Conservation (phyloP, 1,140 invertebrate species). For the Vanessa tameamea region DNA sequence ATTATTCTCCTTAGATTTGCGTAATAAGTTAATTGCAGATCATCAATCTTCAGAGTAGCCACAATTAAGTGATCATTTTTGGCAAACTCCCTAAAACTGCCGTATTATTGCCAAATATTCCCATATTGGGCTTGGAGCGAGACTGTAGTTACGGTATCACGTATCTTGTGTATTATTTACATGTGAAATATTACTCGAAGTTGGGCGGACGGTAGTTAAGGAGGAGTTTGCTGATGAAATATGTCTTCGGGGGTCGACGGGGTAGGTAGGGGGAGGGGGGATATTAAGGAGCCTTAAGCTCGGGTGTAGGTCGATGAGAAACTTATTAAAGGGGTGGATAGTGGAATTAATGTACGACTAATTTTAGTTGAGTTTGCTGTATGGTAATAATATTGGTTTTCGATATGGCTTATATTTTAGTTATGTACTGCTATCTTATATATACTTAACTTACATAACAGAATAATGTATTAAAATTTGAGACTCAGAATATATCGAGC, state of each 20-base stretch:
- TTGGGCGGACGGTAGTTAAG: slow-evolving; percentile 65
- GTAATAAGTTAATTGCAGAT: background rate
- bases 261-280: slow-evolving; percentile 33
- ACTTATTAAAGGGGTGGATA: slow-evolving; percentile 59
- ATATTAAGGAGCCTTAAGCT: slow-evolving; percentile 74
- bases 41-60: slow-evolving; percentile 14
- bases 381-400: slow-evolving; percentile 15
- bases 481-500: too few species aligned
- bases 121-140: slow-evolving; percentile 31
- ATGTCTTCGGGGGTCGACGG: slow-evolving; percentile 65
- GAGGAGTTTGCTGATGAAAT: slow-evolving; percentile 74
- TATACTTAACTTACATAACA: too few species aligned
- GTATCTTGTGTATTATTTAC: slow-evolving; percentile 73
- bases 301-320: slow-evolving; percentile 57
- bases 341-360: slow-evolving; percentile 45
- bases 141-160: slow-evolving; percentile 48
- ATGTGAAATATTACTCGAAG: slow-evolving; percentile 72
- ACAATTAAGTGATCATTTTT: slow-evolving; percentile 34
- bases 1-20: background rate
- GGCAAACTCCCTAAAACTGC: slow-evolving; percentile 32
- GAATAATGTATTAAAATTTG: background rate
- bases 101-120: slow-evolving; percentile 35
- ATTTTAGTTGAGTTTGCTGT: slow-evolving; percentile 36
- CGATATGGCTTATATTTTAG: background rate
- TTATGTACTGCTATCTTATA: too few species aligned